Percentiles rank a stretch among this genome's conserved stretches.
Evolutionary conservation across 2,113 vertebrate genomes (phyloP).

Genomic region (Zosterops lateralis): DNA sequence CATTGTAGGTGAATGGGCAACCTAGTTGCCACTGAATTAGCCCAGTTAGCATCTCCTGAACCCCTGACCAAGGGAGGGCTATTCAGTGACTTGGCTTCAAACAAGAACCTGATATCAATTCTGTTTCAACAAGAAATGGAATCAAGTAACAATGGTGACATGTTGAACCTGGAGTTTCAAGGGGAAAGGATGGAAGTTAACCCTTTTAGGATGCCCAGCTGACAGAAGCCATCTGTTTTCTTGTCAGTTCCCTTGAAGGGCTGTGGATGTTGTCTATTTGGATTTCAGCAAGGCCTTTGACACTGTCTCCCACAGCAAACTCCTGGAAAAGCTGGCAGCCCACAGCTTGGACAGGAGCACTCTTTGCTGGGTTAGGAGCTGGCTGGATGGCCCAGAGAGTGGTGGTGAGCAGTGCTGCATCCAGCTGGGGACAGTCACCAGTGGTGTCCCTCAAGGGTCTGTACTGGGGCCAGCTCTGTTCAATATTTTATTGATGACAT

Average conservation of each 20-base stretch:
- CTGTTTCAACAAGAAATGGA: background rate
- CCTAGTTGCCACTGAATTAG: background rate
- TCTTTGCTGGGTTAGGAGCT: background rate
- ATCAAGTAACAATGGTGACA: background rate
- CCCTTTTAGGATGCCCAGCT: background rate
- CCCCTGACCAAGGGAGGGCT: accelerated
- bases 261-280: background rate
- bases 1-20: background rate
- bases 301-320: background rate
- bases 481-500: background rate
- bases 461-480: background rate
- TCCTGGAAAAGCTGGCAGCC: background rate
- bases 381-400: background rate
- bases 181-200: background rate
- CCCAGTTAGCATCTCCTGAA: background rate
- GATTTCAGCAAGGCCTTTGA: background rate
- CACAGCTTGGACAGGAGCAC: background rate
- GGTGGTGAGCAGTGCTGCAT: accelerated
- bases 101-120: background rate
- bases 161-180: background rate
- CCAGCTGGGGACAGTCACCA: background rate
- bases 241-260: background rate
- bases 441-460: background rate
- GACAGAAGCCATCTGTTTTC: background rate
- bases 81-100: background rate